Evolutionary conservation across 30 jellyfish, hydroid and myxozoan species (phyloP).

Genomic region (Mastigias papua): DNA sequence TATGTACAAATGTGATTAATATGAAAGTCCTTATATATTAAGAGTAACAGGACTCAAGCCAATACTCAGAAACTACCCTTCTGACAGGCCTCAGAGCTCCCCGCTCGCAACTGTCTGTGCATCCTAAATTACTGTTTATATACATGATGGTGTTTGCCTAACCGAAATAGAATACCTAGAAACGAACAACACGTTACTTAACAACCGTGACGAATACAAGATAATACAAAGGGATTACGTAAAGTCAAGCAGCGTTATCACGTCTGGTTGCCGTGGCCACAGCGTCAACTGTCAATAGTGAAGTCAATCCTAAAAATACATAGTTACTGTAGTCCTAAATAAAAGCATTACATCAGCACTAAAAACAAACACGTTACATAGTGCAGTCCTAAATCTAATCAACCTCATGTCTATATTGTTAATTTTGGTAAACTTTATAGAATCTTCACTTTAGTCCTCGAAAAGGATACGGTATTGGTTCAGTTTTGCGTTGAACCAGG

Average conservation of each 20-base stretch:
- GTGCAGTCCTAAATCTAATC: no score
- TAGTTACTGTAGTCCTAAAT: slow-evolving; percentile 5
- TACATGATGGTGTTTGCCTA: not conserved
- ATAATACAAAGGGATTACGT: slow-evolving; percentile 15
- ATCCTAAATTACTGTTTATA: slow-evolving; percentile 1
- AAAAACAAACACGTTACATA: slow-evolving; percentile 12
- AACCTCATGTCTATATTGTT: no score
- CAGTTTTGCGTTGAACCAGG: no score
- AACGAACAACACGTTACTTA: not conserved
- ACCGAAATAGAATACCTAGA: slow-evolving; percentile 5
- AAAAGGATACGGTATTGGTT: no score
- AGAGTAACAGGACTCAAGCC: slow-evolving; percentile 17
- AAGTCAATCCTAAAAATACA: slow-evolving; percentile 2
- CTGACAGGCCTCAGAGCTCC: slow-evolving; percentile 37
- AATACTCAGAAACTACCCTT: slow-evolving; percentile 14
- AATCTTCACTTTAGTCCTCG: no score
- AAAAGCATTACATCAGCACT: slow-evolving; percentile 15
- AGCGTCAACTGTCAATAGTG: slow-evolving; percentile 14
- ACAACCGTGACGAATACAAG: slow-evolving; percentile 15
- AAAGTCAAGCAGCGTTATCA: slow-evolving; percentile 12
- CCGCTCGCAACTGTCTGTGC: slow-evolving; percentile 22
- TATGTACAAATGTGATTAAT: not conserved
- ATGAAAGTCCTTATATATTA: not conserved
- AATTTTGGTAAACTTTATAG: no score
- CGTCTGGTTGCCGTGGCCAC: no score